Conservation (phyloP, 2,113 vertebrate genomes). For the Saccopteryx leptura region DNA sequence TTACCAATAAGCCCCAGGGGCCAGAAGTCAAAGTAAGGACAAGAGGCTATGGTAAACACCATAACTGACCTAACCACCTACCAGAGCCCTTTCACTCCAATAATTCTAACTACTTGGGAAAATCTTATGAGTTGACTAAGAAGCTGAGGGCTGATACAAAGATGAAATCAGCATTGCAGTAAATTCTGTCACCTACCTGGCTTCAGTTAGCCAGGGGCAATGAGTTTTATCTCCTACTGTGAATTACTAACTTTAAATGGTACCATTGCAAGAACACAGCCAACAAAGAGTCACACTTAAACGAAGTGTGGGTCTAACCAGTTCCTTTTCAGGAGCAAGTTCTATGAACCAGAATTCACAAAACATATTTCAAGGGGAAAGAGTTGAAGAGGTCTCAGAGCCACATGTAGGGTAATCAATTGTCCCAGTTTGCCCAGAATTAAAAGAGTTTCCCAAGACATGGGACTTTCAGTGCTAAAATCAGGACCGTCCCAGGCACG, state of each 20-base stretch:
- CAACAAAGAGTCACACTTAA: background rate
- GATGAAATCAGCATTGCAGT: background rate
- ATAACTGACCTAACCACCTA: background rate
- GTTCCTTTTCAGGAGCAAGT: background rate
- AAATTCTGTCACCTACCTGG: background rate
- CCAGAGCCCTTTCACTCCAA: background rate
- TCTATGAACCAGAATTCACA: background rate
- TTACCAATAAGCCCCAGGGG: background rate
- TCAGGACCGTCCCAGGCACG: background rate
- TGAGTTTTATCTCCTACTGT: background rate
- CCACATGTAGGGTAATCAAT: background rate
- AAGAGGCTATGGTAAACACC: constrained; percentile 17
- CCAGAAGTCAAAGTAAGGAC: constrained; percentile 47
- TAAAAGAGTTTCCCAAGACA: background rate
- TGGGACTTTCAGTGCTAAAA: background rate
- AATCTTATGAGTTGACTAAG: background rate
- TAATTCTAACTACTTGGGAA: background rate
- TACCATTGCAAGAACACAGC: background rate
- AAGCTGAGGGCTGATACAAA: background rate
- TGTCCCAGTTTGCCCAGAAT: background rate
- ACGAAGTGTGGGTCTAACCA: background rate
- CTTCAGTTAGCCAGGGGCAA: background rate
- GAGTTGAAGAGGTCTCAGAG: background rate
- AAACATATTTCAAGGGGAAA: constrained; percentile 7
- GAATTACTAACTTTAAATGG: constrained; percentile 24